These are phyloP conservation scores for Coleophora deauratella DNA, from an alignment of 2,888 invertebrate genomes.

Conservation along the genomic window DNA sequence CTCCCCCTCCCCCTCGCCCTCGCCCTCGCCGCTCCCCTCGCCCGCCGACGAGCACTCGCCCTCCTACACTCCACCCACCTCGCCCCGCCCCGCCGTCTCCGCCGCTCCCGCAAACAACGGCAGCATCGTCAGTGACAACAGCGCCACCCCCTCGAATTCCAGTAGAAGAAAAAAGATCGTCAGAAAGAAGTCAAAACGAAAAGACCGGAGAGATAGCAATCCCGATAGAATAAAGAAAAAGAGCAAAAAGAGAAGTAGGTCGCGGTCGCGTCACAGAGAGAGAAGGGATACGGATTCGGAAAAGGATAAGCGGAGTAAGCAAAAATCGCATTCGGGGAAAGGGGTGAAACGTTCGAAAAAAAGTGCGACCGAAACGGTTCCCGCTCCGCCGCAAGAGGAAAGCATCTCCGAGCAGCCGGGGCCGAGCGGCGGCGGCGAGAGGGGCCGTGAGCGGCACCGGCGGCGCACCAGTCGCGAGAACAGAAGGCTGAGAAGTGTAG, in stretches of 20 bases:
- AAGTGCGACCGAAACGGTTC: neutral
- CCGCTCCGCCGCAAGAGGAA: slow-evolving; percentile 5
- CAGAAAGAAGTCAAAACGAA: slow-evolving; percentile 28
- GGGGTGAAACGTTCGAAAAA: slow-evolving; percentile 46
- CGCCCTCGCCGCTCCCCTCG: neutral
- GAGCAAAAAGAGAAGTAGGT: slow-evolving; percentile 19
- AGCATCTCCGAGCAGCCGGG: slow-evolving; percentile 10
- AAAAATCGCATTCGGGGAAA: slow-evolving; percentile 43
- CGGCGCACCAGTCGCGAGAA: slow-evolving; percentile 30
- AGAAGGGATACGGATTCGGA: slow-evolving; percentile 14
- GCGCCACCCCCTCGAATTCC: slow-evolving; percentile 10
- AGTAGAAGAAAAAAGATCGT: slow-evolving; percentile 16
- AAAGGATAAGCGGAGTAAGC: slow-evolving; percentile 28
- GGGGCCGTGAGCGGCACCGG: slow-evolving; percentile 1
- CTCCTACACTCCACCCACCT: slow-evolving; percentile 1
- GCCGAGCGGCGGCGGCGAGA: slow-evolving; percentile 1
- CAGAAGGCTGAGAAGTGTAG: slow-evolving; percentile 60
- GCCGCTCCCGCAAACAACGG: neutral
- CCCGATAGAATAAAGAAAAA: slow-evolving; percentile 24
- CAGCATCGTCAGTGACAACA: neutral
- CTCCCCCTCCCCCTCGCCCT: slow-evolving; percentile 15
- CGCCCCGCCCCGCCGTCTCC: slow-evolving; percentile 1
- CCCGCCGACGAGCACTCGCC: slow-evolving; percentile 6
- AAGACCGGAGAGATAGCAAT: slow-evolving; percentile 14
- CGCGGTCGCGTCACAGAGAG: slow-evolving; percentile 26